Evolutionary conservation across 2,797 vertebrate genomes (phyloP), one percentile per base, ranked within the genome.

Genomic region (Aldrovandia affinis): DNA sequence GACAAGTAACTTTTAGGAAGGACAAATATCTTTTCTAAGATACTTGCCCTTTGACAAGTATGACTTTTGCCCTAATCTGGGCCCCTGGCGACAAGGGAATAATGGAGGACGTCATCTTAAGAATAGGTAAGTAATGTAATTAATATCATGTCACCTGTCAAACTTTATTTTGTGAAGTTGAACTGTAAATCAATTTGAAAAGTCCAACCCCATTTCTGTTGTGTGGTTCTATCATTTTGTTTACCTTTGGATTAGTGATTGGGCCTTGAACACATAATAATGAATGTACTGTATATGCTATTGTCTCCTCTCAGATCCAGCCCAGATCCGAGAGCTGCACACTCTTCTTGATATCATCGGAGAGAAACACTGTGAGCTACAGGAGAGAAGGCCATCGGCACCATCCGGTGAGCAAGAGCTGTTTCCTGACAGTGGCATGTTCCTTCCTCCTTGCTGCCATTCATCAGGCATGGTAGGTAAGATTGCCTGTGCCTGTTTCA

Each of bases 251-350:
- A 61, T 61, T 61, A n/a, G n/a, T n/a, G n/a, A n/a, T n/a, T n/a
- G 25, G 9, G 2, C 57, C 15, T 20, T 61, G 57, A 22, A n/a
- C 57, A 61, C 79, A 1, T 80, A 80, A 57, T 57, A 30, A 55
- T n/a, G n/a, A n/a, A n/a, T n/a, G n/a, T n/a, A 50, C 52, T 83
- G 70, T 25, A 36, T 28, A n/a, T n/a, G n/a, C n/a, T n/a, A n/a
- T 82, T 82, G 63, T 44, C 59, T 57, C 47, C 83, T 81, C 59
- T 82, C 80, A 85, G 84, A 85, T 57, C 85, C 82, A 83, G 82
- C 63, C 68, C 85, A 86, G 68, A 54, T 86, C 79, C 75, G 65
- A 86, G 82, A 86, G 82, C 79, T 86, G 81, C 82, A 78, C 28
- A 65, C 42, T 84, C 79, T 83, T 42, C 52, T 50, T n/a, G 5